Evolutionary conservation across 2,888 invertebrate species (phyloP).

Genomic region (Lasioglossum calceatum): DNA sequence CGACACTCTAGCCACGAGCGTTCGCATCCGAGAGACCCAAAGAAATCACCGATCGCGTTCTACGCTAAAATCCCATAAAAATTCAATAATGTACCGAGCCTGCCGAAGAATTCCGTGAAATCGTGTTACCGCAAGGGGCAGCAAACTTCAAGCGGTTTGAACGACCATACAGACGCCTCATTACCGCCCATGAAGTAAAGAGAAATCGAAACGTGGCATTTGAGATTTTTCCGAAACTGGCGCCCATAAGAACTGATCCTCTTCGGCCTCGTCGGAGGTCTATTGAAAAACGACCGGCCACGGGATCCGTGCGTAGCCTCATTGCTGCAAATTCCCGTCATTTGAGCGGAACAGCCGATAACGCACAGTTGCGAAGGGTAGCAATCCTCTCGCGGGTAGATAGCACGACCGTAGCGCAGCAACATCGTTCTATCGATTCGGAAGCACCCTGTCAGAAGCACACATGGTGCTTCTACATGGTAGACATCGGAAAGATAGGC

Average conservation of each 20-base stretch:
- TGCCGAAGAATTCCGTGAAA: not conserved
- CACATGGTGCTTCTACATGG: not conserved
- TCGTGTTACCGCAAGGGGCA: not conserved
- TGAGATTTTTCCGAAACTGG: not conserved
- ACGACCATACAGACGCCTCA: not conserved
- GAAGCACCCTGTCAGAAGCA: not conserved
- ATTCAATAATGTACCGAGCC: not conserved
- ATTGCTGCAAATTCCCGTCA: conserved; percentile 49
- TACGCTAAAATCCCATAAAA: not conserved
- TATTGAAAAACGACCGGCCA: conserved; percentile 6
- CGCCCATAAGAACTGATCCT: not conserved
- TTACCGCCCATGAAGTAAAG: not conserved
- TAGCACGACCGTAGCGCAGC: conserved; percentile 35
- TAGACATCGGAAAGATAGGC: conserved; percentile 44
- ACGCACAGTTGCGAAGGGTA: conserved; percentile 60
- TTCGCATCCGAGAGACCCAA: not conserved
- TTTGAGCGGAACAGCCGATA: conserved; percentile 75
- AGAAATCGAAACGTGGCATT: not conserved
- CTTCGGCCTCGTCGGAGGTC: not conserved
- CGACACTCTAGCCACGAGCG: not conserved
- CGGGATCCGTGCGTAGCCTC: not conserved
- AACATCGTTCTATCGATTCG: conserved; percentile 14
- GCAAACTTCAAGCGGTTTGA: not conserved
- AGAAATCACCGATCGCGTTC: not conserved
- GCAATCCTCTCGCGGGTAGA: conserved; percentile 49